These are phyloP conservation scores for Peromyscus eremicus DNA, from an alignment of 2,797 vertebrate species.

Conservation along the genomic window DNA sequence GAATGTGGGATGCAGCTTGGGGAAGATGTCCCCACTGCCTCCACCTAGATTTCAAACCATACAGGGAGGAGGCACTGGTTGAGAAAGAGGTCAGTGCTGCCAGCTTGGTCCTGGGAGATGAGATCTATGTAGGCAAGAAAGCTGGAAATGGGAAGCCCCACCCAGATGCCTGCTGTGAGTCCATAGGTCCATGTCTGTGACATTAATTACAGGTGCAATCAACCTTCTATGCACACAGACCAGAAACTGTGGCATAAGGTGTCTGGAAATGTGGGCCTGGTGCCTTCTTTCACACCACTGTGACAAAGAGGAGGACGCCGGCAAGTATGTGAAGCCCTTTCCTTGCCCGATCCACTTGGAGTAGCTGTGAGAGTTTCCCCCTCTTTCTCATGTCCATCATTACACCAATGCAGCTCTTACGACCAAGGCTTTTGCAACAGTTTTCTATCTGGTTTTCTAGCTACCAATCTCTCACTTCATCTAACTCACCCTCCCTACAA, in stretches of 20 bases:
- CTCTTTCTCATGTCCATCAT: background rate
- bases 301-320: background rate
- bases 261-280: background rate
- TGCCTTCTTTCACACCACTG: background rate
- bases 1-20: background rate
- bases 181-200: slow-evolving; percentile 53
- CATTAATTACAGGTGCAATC: slow-evolving; percentile 58
- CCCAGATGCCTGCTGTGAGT: slow-evolving; percentile 60
- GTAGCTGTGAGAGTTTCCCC: too few relatives aligned
- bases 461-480: background rate
- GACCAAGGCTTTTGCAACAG: background rate
- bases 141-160: slow-evolving; percentile 33
- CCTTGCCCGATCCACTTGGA: background rate
- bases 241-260: background rate
- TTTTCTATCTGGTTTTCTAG: background rate
- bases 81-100: slow-evolving; percentile 42
- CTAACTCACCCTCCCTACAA: background rate
- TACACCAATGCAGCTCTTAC: background rate
- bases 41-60: slow-evolving; percentile 42
- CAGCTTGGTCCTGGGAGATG: slow-evolving; percentile 46
- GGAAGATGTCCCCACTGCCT: background rate
- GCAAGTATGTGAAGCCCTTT: background rate
- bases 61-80: slow-evolving; percentile 36
- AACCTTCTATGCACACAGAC: background rate
- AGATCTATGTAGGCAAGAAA: slow-evolving; percentile 46